Evolutionary conservation across 2,888 invertebrate species (phyloP).

Genomic region (Tinea trinotella): DNA sequence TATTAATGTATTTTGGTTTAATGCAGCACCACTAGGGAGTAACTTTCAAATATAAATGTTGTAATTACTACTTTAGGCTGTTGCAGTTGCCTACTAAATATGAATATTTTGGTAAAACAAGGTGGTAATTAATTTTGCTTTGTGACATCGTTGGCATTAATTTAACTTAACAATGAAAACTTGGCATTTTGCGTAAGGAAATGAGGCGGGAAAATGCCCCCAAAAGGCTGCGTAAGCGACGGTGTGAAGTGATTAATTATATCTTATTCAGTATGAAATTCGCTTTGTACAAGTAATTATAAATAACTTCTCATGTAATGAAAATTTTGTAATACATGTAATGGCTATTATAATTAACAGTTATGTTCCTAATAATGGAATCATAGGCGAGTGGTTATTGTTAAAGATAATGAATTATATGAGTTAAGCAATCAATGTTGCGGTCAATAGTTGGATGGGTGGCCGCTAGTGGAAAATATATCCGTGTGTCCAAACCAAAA

Average conservation of each 20-base stretch:
- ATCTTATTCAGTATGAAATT: conserved; percentile 6
- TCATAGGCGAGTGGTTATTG: too few relatives aligned
- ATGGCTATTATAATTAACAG: too few relatives aligned
- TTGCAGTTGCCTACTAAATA: conserved; percentile 23
- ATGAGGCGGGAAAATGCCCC: conserved; percentile 24
- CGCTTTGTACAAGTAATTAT: conserved; percentile 16
- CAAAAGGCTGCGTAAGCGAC: conserved; percentile 16
- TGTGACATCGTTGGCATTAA: conserved; percentile 49
- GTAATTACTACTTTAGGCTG: conserved; percentile 3
- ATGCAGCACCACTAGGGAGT: neutral
- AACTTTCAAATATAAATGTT: conserved; percentile 17
- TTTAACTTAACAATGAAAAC: conserved; percentile 54
- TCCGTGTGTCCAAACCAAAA: too few relatives aligned
- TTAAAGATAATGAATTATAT: too few relatives aligned
- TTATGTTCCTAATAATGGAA: too few relatives aligned
- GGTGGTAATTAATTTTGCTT: conserved; percentile 48
- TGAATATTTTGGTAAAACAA: conserved; percentile 41
- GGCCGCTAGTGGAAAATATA: too few relatives aligned
- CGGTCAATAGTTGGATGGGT: too few relatives aligned
- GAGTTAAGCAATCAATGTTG: too few relatives aligned
- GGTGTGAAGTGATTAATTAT: conserved; percentile 13
- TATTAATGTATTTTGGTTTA: neutral
- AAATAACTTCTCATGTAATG: conserved; percentile 10
- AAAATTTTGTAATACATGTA: neutral
- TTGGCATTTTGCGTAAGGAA: conserved; percentile 44